Percentiles rank a stretch among this genome's conserved stretches.
Conservation (phyloP, 1,140 invertebrate species). For the Tetramorium alpestre region DNA sequence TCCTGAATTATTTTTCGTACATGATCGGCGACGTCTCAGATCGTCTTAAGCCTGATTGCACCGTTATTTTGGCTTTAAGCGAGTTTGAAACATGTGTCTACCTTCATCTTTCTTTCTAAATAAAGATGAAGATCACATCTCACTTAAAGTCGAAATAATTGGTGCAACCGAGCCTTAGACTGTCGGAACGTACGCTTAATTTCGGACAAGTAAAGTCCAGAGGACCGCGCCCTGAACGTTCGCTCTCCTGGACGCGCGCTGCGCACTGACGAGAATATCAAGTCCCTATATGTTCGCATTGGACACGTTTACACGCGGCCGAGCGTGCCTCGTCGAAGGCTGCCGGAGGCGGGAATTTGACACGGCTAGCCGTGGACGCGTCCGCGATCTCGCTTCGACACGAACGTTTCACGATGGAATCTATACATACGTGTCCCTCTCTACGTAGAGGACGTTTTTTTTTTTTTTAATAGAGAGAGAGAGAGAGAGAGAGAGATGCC, state of each 20-base stretch:
- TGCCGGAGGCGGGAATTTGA: neutral
- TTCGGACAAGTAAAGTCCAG: neutral
- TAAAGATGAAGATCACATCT: too few relatives aligned
- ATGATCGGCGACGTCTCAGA: neutral
- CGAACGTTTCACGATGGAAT: neutral
- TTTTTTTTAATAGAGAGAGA: neutral
- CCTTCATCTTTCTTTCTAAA: too few relatives aligned
- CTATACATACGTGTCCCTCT: neutral
- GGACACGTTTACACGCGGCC: neutral
- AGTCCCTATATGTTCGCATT: neutral
- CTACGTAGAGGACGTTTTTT: neutral
- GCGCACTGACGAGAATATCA: neutral
- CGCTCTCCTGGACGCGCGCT: neutral
- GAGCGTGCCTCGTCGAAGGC: neutral
- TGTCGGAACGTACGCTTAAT: neutral
- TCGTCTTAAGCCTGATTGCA: too few relatives aligned
- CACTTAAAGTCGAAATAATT: too few relatives aligned
- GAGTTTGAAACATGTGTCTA: too few relatives aligned
- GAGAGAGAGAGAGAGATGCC: too few relatives aligned
- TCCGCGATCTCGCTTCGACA: neutral
- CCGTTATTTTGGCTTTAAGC: too few relatives aligned
- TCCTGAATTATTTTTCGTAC: neutral
- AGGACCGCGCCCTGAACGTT: slow-evolving; percentile 20
- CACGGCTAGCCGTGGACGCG: neutral
- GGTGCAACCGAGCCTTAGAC: neutral